Base-by-base conservation (phyloP, 2,888 invertebrate genomes). In the Diplazon laetatorius region DNA sequence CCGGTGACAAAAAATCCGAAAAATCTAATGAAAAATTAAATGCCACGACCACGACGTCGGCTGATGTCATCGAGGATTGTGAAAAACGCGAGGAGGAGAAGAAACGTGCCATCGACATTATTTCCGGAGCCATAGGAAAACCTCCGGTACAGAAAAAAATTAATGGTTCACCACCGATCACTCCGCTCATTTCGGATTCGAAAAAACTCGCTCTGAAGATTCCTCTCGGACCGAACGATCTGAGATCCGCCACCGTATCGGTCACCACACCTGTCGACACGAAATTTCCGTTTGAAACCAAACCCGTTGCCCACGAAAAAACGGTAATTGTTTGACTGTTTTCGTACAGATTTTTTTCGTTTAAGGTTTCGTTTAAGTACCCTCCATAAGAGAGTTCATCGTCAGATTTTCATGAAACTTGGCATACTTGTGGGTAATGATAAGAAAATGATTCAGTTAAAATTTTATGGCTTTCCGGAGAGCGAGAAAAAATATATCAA, bases 261-360 rank as follows among this genome's bases (percentile, higher is more conserved):
- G 89, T 90, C 2, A 91, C 89, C 22, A 92, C 92, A 1, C 89
- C 90, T 0, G 84, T 87, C 2, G 89, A 89, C 6, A 89, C 86
- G 0, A 91, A 87, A 62, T 90, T 88, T 39, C 81, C 86, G 0
- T 87, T 88, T 52, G 90, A 89, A 8, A 63, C 81, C 1, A 87
- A 87, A 48, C 77, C 85, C n/a, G 52, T 81, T n/a, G 76, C 84
- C 6, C 75, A 80, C 59, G 83, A 84, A 16, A 83, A 85, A 77
- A 76, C 83, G 69, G 88, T 88, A 78, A 86, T 84, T 59, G 44
- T 46, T n/a, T n/a, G 2, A 10, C 10, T 12, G 10, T 42, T 59
- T 46, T 18, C 8, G n/a, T n/a, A n/a, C n/a, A n/a, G n/a, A n/a
- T n/a, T n/a, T n/a, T n/a, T n/a, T n/a, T n/a, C n/a, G n/a, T n/a